A percentile compares a stretch with the other conserved stretches of the same genome.
phyloP scores from a whole-genome alignment of 2,888 invertebrate genomes.

The Ennomos quercinarius region DNA sequence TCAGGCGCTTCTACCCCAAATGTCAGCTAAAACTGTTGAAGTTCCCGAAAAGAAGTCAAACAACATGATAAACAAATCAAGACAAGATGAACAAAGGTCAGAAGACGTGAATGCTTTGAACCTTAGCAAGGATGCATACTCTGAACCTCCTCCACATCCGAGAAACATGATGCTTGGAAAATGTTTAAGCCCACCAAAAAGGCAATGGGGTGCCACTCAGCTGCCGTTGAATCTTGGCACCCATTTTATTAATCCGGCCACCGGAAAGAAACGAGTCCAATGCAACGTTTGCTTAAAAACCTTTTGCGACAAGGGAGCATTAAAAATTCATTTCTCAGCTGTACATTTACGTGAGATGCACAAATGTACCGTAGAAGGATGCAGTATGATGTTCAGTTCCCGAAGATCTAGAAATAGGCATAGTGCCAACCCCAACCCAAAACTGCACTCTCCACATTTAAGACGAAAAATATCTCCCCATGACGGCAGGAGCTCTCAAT shows the following conservation, averaged over 20 bases:
- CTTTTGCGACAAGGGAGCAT: slow-evolving; percentile 99
- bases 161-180: slow-evolving; percentile 86
- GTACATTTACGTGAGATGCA: slow-evolving; percentile 99
- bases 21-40: slow-evolving; percentile 82
- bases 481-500: slow-evolving; percentile 95
- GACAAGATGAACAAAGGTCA: slow-evolving; percentile 60
- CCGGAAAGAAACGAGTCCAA: slow-evolving; percentile 98
- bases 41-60: slow-evolving; percentile 71
- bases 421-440: slow-evolving; percentile 99
- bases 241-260: slow-evolving; percentile 96
- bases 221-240: slow-evolving; percentile 94
- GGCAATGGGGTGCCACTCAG: slow-evolving; percentile 91
- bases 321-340: slow-evolving; percentile 99
- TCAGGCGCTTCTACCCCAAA: slow-evolving; percentile 87
- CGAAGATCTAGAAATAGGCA: slow-evolving; percentile 97
- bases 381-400: slow-evolving; percentile 99
- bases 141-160: slow-evolving; percentile 68
- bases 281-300: slow-evolving; percentile 99
- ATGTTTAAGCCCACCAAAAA: slow-evolving; percentile 90
- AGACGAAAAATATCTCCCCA: slow-evolving; percentile 97
- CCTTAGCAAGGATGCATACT: slow-evolving; percentile 77
- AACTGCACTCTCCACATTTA: slow-evolving; percentile 97
- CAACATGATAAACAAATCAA: slow-evolving; percentile 56
- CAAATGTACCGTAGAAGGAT: slow-evolving; percentile 99
- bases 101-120: slow-evolving; percentile 79